Base-by-base conservation (phyloP, 2,888 invertebrate genomes). In the Clepsis dumicolana region DNA sequence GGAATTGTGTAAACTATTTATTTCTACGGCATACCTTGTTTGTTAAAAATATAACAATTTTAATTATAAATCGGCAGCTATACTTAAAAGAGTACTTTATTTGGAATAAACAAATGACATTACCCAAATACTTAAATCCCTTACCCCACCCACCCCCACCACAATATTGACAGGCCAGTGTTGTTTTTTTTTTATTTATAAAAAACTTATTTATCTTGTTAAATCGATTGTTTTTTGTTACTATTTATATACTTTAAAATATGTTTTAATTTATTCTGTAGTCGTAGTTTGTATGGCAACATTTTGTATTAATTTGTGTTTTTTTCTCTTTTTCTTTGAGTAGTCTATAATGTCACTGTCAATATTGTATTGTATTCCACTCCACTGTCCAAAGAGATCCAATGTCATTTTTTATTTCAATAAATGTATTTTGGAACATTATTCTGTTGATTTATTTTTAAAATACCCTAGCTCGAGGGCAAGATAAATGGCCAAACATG, bases 131-230 rank as follows among this genome's bases (percentile, higher is more conserved):
- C 67, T 70, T 67, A 62, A 29, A 5, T 27, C 77, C 77, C 74
- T 67, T 75, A 16, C 48, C 48, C 48, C 3, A 10, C 18, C 48
- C 76, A 73, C 68, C 71, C 69, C 72, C 73, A 72, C 85, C 83
- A 84, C 94, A 93, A 94, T 94, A 94, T 94, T 94, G 94, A 94
- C 94, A 94, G 94, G 83, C 91, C 94, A 88, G 93, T 93, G 94
- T 94, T 94, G 93, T 80, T 85, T 79, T 79, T 80, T 80, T 83
- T 84, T 86, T 87, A 87, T 87, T 84, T 85, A 79, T 85, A 83
- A 85, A 88, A 93, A 86, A 86, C 87, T 80, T 90, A 88, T 91
- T 90, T 91, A 85, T 87, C 83, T 91, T 93, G 92, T 93, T 93
- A 84, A 87, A 85, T 76, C 80, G 80, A 84, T 88, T 90, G 83